phyloP scores from a whole-genome alignment of 1,140 invertebrate species.

The Oryctes rhinoceros region DNA sequence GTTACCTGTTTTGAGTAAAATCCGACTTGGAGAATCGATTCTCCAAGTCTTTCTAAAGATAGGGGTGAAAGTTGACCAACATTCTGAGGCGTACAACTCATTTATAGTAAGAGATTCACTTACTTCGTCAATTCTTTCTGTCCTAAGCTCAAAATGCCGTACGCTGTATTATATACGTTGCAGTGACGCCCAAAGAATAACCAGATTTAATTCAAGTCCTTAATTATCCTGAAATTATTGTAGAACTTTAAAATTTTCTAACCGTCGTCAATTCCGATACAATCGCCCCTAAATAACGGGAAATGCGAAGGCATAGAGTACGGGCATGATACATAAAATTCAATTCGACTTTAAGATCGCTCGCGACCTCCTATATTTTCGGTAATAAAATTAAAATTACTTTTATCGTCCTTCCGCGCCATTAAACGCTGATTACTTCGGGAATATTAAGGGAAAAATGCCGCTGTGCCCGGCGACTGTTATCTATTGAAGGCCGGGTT shows the following conservation, averaged over 20 bases:
- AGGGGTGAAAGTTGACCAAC: too few species aligned
- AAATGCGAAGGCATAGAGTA: not conserved
- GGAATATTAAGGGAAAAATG: conserved; percentile 48
- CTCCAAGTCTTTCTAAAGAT: too few species aligned
- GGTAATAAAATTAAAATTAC: conserved; percentile 53
- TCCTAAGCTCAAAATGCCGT: too few species aligned
- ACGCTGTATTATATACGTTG: too few species aligned
- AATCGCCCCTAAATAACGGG: not conserved
- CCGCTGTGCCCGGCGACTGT: conserved; percentile 42
- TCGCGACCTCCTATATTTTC: conserved; percentile 40
- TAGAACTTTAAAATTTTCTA: not conserved
- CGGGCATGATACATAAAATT: conserved; percentile 40
- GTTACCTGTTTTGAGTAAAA: too few species aligned
- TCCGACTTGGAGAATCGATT: too few species aligned
- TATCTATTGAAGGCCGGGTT: conserved; percentile 51
- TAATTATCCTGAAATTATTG: too few species aligned
- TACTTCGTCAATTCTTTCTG: too few species aligned
- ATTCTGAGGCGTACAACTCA: too few species aligned
- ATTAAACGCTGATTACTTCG: conserved; percentile 52
- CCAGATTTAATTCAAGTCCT: too few species aligned
- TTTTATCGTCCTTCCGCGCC: conserved; percentile 53
- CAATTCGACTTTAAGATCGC: conserved; percentile 40
- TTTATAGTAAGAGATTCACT: too few species aligned
- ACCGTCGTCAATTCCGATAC: conserved; percentile 9
- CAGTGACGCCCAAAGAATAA: too few species aligned